Evolutionary conservation across 2,888 invertebrate species (phyloP).

Genomic region (Pristionchus maxplancki): DNA sequence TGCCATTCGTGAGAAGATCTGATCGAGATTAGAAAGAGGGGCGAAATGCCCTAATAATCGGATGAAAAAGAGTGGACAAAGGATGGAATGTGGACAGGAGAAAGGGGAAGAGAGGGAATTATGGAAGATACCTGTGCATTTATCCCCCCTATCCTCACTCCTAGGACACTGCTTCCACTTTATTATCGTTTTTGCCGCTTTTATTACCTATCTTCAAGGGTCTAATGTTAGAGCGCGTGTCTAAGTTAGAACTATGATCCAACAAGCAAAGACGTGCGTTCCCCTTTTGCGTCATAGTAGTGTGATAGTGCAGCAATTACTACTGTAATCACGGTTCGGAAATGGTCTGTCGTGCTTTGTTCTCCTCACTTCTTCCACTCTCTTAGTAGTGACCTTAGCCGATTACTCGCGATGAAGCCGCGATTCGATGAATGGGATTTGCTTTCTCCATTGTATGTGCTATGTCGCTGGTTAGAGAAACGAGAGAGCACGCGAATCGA

Average conservation of each 20-base stretch:
- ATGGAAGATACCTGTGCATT: background rate
- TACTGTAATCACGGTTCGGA: background rate
- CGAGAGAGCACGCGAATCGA: background rate
- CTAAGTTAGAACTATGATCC: too few relatives aligned
- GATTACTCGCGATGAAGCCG: background rate
- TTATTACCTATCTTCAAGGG: background rate
- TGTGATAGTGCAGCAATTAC: background rate
- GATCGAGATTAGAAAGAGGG: constrained; percentile 25
- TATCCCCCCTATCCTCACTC: background rate
- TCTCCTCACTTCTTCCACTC: background rate
- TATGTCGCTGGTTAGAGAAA: background rate
- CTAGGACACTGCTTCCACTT: background rate
- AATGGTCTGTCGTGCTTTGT: background rate
- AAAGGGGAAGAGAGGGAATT: background rate
- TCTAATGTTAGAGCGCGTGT: background rate
- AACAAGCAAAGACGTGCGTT: background rate
- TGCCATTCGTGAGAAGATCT: constrained; percentile 10
- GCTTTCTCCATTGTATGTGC: background rate
- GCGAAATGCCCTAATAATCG: constrained; percentile 23
- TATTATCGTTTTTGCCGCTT: background rate
- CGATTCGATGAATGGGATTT: background rate
- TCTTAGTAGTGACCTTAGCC: constrained; percentile 3
- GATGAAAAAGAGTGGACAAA: constrained; percentile 4
- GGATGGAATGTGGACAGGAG: background rate
- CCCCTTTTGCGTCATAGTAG: background rate